These are phyloP conservation scores for Rhimphoctona megacephalus DNA, from an alignment of 2,888 invertebrate genomes.

Conservation along the genomic window DNA sequence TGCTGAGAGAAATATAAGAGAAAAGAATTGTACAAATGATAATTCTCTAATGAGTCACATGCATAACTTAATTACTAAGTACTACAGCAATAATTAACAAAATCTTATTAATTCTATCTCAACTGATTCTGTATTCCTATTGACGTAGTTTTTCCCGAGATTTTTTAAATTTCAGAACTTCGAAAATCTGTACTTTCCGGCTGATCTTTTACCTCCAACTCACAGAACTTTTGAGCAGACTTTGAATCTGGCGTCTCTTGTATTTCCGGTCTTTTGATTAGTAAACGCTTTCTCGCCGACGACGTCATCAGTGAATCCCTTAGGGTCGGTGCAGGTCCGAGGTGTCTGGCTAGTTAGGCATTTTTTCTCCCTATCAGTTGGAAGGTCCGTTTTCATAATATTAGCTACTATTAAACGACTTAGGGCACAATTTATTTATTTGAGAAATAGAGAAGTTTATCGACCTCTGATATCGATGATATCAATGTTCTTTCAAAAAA, in stretches of 20 bases:
- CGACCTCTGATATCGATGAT: conserved; percentile 68
- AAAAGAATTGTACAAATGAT: not conserved
- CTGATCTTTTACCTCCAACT: not conserved
- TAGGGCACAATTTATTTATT: conserved; percentile 55
- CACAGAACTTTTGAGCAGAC: conserved; percentile 35
- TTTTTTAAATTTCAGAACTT: not conserved
- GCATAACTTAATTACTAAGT: not conserved
- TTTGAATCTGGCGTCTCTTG: conserved; percentile 36
- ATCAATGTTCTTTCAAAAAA: conserved; percentile 74
- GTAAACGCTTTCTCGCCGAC: conserved; percentile 11
- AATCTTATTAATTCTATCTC: not conserved
- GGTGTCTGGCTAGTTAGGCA: conserved; percentile 39
- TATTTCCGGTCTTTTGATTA: conserved; percentile 44
- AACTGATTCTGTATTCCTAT: not conserved
- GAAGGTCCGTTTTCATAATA: conserved; percentile 70
- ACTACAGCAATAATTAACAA: not conserved
- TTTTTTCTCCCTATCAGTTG: conserved; percentile 59
- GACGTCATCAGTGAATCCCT: conserved; percentile 28
- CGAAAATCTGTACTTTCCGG: not conserved
- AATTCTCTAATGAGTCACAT: not conserved
- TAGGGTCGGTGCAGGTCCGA: conserved; percentile 41
- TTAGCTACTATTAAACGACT: conserved; percentile 54
- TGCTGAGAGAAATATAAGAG: conserved; percentile 7
- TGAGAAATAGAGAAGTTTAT: conserved; percentile 73
- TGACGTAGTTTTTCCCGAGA: not conserved